phyloP scores from a whole-genome alignment of 2,888 invertebrate species.

The Sussaba pulchella region DNA sequence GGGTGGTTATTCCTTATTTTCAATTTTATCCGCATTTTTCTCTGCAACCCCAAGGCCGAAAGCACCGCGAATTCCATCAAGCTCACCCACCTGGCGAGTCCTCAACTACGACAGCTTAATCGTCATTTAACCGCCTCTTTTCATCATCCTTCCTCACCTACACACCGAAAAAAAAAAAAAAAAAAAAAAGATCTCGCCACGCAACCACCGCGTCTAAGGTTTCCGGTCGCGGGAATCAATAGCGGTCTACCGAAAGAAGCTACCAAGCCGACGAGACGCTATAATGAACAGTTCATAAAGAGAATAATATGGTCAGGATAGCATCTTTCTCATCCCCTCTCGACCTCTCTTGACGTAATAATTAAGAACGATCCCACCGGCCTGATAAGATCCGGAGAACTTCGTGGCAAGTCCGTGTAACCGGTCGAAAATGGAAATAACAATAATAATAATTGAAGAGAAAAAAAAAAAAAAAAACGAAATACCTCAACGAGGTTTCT shows the following conservation, averaged over 20 bases:
- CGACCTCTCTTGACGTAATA: slow-evolving; percentile 57
- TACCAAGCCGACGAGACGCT: slow-evolving; percentile 36
- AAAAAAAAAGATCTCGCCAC: not conserved
- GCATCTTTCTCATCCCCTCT: slow-evolving; percentile 33
- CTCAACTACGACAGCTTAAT: slow-evolving; percentile 33
- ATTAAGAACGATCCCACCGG: slow-evolving; percentile 61
- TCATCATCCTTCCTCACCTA: slow-evolving; percentile 33
- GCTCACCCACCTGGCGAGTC: not conserved
- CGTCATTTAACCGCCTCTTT: slow-evolving; percentile 16
- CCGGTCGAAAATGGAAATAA: slow-evolving; percentile 42
- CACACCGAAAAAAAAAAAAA: not conserved
- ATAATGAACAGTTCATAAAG: slow-evolving; percentile 65
- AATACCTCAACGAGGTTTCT: not conserved
- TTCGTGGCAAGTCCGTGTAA: slow-evolving; percentile 13
- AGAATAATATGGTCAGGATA: slow-evolving; percentile 53
- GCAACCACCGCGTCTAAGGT: slow-evolving; percentile 6
- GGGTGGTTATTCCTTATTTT: too few species aligned
- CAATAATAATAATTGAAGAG: not conserved
- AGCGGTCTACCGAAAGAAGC: slow-evolving; percentile 35
- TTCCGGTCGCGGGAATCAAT: not conserved
- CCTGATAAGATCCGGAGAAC: slow-evolving; percentile 53
- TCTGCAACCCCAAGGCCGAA: too few species aligned
- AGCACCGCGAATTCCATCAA: slow-evolving; percentile 1
- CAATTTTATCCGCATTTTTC: too few species aligned
- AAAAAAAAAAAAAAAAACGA: slow-evolving; percentile 19